Evolutionary conservation across 1,140 invertebrate species (phyloP), one percentile per base, ranked within the genome.

Genomic region (Trichogramma pretiosum): DNA sequence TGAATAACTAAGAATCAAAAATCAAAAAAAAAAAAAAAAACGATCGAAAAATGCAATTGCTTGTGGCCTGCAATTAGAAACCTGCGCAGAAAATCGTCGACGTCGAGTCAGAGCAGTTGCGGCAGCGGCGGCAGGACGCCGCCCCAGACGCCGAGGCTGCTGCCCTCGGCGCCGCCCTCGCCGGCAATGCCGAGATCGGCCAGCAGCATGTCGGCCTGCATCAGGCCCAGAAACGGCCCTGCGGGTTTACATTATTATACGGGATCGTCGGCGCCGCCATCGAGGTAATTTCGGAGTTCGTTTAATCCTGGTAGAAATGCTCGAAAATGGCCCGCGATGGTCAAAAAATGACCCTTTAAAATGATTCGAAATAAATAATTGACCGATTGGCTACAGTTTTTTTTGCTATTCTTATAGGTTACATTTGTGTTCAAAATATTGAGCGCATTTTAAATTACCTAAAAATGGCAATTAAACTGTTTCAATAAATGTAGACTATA

Each of bases 201-300:
- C 13, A 84, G 82, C 52, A 77, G 76, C 0, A 47, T 67, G 9
- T 73, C 77, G 1, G 77, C 77, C 24, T 76, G 77, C 22, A 67
- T 73, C 5, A 68, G 83, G 45, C 82, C 83, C 2, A 65, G 82
- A 35, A 84, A 82, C 17, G 83, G 82, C 33, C 83, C 84, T 1
- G 81, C 83, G 10, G 82, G 82, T 8, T 68, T 86, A 17, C 80
- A 82, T 58, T 83, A 80, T 54, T 85, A 85, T 57, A 84, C 83
- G 43, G 82, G 83, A 65, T 68, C 63, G 2, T 60, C 66, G 2
- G 63, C 62, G 1, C 63, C 68, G 33, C 56, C 66, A 22, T 72
- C 63, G 7, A 58, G 60, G 65, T 63, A 50, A n/a, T n/a, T n/a
- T n/a, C n/a, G n/a, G n/a, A n/a, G n/a, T 38, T 22, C 14, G 16